Evolutionary conservation across 1,140 invertebrate species (phyloP).

Genomic region (Heliconius hermathena): DNA sequence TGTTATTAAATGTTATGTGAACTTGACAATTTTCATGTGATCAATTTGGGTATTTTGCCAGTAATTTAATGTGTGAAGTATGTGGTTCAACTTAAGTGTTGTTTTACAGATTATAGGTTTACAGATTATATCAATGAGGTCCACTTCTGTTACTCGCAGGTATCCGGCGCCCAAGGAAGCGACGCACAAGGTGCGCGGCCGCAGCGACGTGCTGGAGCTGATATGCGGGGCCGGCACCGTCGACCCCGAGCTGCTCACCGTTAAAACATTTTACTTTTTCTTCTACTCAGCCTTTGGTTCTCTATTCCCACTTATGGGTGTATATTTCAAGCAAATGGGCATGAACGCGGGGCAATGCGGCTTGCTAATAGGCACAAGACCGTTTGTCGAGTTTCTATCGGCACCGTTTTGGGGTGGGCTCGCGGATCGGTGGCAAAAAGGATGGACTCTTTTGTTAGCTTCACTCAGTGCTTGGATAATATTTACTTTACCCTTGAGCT

Average conservation of each 20-base stretch:
- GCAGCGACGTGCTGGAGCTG: slow-evolving; percentile 91
- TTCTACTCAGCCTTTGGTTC: slow-evolving; percentile 99
- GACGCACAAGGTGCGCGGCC: slow-evolving; percentile 93
- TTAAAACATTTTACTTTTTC: slow-evolving; percentile 99
- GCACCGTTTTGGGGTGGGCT: slow-evolving; percentile 98
- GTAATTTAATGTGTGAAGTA: too few species aligned
- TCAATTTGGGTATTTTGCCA: too few species aligned
- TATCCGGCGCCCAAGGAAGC: slow-evolving; percentile 93
- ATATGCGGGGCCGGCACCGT: slow-evolving; percentile 89
- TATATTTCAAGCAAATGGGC: slow-evolving; percentile 99
- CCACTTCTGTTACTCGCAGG: slow-evolving; percentile 49
- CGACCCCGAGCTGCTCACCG: slow-evolving; percentile 94
- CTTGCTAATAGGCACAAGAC: slow-evolving; percentile 94
- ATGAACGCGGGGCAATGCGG: slow-evolving; percentile 98
- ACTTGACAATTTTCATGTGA: too few species aligned
- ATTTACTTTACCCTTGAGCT: slow-evolving; percentile 97
- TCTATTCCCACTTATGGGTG: slow-evolving; percentile 97
- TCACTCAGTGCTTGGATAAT: slow-evolving; percentile 97
- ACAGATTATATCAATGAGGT: too few species aligned
- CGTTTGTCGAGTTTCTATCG: slow-evolving; percentile 98
- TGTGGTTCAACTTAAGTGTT: too few species aligned
- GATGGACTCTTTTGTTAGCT: slow-evolving; percentile 93
- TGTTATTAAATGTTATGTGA: too few species aligned
- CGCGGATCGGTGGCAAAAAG: slow-evolving; percentile 94
- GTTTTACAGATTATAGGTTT: too few species aligned